These are phyloP conservation scores for Petrocephalus sullivani DNA, from an alignment of 2,797 vertebrate genomes.

Conservation along the genomic window DNA sequence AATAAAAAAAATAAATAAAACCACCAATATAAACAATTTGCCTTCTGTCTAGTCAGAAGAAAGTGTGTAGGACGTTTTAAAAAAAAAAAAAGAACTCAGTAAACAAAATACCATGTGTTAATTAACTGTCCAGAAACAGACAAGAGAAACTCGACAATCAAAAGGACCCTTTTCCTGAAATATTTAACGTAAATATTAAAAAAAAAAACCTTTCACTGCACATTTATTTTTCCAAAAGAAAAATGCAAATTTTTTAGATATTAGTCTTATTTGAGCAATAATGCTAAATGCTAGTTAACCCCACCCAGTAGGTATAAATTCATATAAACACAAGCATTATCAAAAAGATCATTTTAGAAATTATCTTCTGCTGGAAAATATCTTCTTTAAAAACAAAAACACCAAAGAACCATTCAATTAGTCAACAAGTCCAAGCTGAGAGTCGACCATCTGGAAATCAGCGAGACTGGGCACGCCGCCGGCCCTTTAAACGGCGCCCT, in stretches of 20 bases:
- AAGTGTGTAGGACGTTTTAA: constrained; percentile 20
- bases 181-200: background rate
- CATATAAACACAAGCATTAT: constrained; percentile 33
- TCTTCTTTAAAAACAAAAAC: background rate
- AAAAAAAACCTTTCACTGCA: background rate
- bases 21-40: constrained; percentile 13
- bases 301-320: constrained; percentile 7
- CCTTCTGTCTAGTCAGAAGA: background rate
- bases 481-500: background rate
- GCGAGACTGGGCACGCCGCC: background rate
- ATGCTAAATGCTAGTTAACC: constrained; percentile 29
- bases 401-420: background rate
- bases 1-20: constrained; percentile 24
- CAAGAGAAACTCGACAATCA: background rate
- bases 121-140: background rate
- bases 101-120: background rate
- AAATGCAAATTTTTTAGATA: constrained; percentile 16
- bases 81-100: background rate
- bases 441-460: background rate
- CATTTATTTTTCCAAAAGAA: constrained; percentile 14
- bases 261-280: constrained; percentile 46
- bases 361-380: constrained; percentile 24
- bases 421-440: background rate
- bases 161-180: background rate
- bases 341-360: constrained; percentile 27